phyloP scores from a whole-genome alignment of 2,888 invertebrate species.

The Tanypteryx hageni region DNA sequence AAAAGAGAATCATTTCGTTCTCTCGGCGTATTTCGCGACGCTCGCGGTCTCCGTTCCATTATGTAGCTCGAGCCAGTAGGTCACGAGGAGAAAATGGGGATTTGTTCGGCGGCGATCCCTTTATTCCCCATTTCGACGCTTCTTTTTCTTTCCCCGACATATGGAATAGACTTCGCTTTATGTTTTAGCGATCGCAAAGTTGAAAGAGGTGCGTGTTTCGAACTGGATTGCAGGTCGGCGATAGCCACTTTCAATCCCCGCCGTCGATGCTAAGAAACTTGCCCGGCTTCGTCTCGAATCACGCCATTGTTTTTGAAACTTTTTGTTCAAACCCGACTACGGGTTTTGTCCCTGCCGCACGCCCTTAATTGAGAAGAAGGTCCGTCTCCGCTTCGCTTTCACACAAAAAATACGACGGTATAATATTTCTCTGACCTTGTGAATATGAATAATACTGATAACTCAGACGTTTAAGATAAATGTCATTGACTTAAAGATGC shows the following conservation, averaged over 20 bases:
- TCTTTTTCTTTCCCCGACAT: neutral
- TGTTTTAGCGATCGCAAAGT: neutral
- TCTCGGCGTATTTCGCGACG: slow-evolving; percentile 5
- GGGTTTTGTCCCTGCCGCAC: too few relatives aligned
- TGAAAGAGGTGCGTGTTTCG: neutral
- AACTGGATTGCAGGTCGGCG: neutral
- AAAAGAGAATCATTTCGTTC: neutral
- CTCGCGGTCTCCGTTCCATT: neutral
- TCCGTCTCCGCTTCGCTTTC: too few relatives aligned
- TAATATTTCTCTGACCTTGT: too few relatives aligned
- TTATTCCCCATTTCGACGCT: slow-evolving; percentile 2
- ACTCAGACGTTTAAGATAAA: too few relatives aligned
- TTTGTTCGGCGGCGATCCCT: neutral
- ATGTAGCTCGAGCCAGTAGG: neutral
- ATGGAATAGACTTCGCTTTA: neutral
- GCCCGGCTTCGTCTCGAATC: neutral
- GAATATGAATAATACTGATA: too few relatives aligned
- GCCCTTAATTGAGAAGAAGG: too few relatives aligned
- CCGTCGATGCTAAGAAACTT: neutral
- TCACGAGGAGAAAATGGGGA: neutral
- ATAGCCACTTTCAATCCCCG: neutral
- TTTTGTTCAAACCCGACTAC: too few relatives aligned
- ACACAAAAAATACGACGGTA: too few relatives aligned
- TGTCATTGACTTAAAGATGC: too few relatives aligned
- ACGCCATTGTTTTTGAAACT: neutral